phyloP scores from a whole-genome alignment of 2,888 invertebrate species.

The Atrina japonica region DNA sequence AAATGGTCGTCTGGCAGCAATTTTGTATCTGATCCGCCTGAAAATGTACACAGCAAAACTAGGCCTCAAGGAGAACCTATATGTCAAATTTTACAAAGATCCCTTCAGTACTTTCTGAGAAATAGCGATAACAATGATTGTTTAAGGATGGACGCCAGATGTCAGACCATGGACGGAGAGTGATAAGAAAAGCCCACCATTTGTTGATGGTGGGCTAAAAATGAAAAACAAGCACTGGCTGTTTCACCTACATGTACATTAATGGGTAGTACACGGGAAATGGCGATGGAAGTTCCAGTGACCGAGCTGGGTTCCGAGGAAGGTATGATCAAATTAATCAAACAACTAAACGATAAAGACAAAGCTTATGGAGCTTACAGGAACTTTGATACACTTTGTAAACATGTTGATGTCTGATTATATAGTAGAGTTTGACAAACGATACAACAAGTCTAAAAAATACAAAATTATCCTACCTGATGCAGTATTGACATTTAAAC shows the following conservation, averaged over 20 bases:
- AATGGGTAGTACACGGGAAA: conserved; percentile 8
- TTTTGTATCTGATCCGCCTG: too few relatives aligned
- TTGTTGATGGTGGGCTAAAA: too few relatives aligned
- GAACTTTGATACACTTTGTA: neutral
- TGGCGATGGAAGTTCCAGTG: conserved; percentile 14
- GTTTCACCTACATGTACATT: conserved; percentile 15
- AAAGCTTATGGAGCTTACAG: too few relatives aligned
- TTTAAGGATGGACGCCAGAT: too few relatives aligned
- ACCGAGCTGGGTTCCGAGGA: conserved; percentile 12
- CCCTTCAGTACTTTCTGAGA: too few relatives aligned
- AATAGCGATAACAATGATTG: too few relatives aligned
- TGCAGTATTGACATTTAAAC: conserved; percentile 15
- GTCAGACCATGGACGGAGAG: too few relatives aligned
- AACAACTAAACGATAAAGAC: conserved; percentile 20
- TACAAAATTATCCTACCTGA: conserved; percentile 18
- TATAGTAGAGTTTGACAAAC: conserved; percentile 23
- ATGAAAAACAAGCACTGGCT: conserved; percentile 24
- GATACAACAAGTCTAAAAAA: conserved; percentile 19
- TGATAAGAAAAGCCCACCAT: too few relatives aligned
- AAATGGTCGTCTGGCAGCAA: too few relatives aligned
- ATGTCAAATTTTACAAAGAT: too few relatives aligned
- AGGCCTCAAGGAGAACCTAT: too few relatives aligned
- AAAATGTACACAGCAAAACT: too few relatives aligned
- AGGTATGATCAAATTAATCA: conserved; percentile 9
- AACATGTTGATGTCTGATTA: conserved; percentile 18